Conservation (phyloP, 2,888 invertebrate genomes). For the Lepeophtheirus nordmannii region DNA sequence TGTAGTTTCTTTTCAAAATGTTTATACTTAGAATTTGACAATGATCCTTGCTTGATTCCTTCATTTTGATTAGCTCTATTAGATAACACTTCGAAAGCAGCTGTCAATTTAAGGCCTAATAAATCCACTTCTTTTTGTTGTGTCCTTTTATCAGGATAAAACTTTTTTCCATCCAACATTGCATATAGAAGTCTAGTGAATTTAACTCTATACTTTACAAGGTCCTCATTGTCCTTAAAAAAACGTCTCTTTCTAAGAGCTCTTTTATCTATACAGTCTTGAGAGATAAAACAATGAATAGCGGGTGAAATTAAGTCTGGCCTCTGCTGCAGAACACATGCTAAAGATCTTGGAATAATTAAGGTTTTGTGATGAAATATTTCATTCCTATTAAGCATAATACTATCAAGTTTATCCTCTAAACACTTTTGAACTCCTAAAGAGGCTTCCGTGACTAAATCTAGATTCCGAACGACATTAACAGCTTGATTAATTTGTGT, state of each 20-base stretch:
- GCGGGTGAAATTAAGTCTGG: conserved; percentile 12
- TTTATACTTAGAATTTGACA: background rate
- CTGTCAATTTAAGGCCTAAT: background rate
- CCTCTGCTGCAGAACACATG: background rate
- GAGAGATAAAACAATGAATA: background rate
- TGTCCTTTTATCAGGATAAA: conserved; percentile 12
- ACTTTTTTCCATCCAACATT: background rate
- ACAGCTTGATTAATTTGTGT: background rate
- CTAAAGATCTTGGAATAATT: conserved; percentile 6
- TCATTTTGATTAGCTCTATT: background rate
- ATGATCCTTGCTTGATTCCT: background rate
- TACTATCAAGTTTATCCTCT: background rate
- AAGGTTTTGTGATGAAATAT: conserved; percentile 7
- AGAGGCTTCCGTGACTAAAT: background rate
- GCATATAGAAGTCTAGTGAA: conserved; percentile 12
- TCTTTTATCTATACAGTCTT: background rate
- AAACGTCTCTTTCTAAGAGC: background rate
- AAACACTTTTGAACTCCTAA: conserved; percentile 5
- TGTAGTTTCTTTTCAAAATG: conserved; percentile 3
- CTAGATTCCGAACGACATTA: background rate
- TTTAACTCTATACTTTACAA: background rate
- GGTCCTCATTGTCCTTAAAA: background rate
- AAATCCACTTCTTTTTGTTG: background rate
- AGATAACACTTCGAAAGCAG: background rate
- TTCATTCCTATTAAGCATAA: background rate